These are phyloP conservation scores for Nannobrachium achirus DNA, from an alignment of 2,113 vertebrate genomes.

Conservation along the genomic window DNA sequence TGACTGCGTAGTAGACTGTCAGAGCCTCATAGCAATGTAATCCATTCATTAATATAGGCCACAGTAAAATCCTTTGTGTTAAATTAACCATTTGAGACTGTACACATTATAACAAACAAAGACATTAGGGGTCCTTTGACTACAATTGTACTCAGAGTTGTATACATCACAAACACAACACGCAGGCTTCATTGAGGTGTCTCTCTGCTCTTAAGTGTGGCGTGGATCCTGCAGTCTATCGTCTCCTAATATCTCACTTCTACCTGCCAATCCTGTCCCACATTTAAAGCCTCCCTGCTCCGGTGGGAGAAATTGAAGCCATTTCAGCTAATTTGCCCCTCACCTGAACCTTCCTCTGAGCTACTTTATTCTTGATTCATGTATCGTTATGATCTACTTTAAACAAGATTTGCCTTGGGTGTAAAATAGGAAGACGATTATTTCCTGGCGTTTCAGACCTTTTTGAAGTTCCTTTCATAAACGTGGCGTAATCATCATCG, in stretches of 20 bases:
- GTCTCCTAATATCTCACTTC: conserved; percentile 41
- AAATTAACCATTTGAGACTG: no score
- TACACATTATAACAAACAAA: no score
- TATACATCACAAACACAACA: conserved; percentile 40
- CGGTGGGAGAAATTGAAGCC: conserved; percentile 60
- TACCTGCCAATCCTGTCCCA: conserved; percentile 58
- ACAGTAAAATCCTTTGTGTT: no score
- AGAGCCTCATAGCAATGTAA: conserved; percentile 22
- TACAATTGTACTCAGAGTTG: no score
- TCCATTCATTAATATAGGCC: conserved; percentile 31
- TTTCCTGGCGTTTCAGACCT: conserved; percentile 41
- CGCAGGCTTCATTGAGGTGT: conserved; percentile 47
- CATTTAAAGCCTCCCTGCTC: conserved; percentile 60
- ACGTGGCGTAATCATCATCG: conserved; percentile 42
- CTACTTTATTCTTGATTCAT: conserved; percentile 47
- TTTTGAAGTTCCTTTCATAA: conserved; percentile 63
- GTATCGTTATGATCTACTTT: conserved; percentile 61
- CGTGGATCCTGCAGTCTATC: conserved; percentile 49
- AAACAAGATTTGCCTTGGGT: conserved; percentile 39
- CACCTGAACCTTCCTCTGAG: conserved; percentile 55
- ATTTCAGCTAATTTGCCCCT: conserved; percentile 67
- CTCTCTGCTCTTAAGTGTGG: conserved; percentile 49
- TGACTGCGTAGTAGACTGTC: conserved; percentile 34
- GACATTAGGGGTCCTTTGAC: no score
- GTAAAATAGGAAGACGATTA: conserved; percentile 34